phyloP scores from a whole-genome alignment of 1,140 invertebrate species.

The Parasteatoda tepidariorum region DNA sequence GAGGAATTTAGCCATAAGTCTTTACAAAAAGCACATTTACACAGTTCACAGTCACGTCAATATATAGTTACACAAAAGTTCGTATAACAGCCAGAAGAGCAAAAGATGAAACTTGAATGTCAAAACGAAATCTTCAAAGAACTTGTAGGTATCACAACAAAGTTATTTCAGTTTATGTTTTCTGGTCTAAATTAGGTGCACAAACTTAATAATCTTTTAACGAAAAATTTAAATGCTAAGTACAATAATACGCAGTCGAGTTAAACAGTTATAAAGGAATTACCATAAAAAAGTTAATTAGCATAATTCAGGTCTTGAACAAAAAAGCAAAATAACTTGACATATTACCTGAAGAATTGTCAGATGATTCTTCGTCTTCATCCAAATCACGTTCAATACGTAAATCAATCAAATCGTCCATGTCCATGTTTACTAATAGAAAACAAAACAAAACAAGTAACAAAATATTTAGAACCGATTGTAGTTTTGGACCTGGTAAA shows the following conservation, averaged over 20 bases:
- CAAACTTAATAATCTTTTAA: too few species aligned
- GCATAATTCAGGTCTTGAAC: background rate
- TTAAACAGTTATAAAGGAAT: background rate
- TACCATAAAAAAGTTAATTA: background rate
- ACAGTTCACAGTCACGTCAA: background rate
- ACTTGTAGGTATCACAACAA: background rate
- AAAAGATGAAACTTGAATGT: too few species aligned
- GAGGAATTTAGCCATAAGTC: conserved; percentile 39
- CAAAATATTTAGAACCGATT: too few species aligned
- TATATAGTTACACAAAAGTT: background rate
- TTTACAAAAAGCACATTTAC: background rate
- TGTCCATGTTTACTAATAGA: conserved; percentile 7
- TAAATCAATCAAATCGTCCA: conserved; percentile 47
- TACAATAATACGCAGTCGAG: background rate
- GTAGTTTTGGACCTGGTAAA: too few species aligned
- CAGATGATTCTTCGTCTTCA: conserved; percentile 35
- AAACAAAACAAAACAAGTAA: too few species aligned
- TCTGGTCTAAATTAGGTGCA: background rate
- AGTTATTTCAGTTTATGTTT: background rate
- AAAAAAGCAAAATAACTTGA: conserved; percentile 33
- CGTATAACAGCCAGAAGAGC: too few species aligned
- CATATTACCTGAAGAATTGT: conserved; percentile 54
- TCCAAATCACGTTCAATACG: background rate
- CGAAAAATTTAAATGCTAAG: too few species aligned
- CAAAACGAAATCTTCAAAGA: too few species aligned